Evolutionary conservation across 2,888 invertebrate genomes (phyloP).

Genomic region (Pachydiplax longipennis): DNA sequence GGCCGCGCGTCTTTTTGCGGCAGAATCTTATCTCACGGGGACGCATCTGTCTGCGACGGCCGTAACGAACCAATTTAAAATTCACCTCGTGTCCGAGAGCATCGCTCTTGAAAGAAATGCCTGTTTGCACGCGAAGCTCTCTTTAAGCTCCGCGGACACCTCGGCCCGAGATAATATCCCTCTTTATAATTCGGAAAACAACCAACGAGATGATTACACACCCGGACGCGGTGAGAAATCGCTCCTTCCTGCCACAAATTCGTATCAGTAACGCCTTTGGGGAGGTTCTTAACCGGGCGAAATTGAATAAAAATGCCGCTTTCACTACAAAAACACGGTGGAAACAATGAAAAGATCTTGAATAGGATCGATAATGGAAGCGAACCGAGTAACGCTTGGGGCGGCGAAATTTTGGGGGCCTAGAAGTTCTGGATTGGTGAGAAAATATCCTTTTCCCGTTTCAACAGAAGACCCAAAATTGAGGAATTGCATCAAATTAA

Average conservation of each 20-base stretch:
- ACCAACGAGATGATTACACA: background rate
- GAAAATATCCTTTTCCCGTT: no score
- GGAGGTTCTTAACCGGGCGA: background rate
- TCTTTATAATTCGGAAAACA: background rate
- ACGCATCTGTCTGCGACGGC: background rate
- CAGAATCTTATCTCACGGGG: background rate
- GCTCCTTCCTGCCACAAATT: background rate
- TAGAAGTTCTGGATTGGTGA: no score
- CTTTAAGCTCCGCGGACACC: background rate
- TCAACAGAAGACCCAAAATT: no score
- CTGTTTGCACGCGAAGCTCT: background rate
- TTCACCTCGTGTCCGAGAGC: background rate
- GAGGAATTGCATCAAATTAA: no score
- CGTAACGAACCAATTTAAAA: background rate
- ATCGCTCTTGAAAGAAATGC: background rate
- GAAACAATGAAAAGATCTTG: no score
- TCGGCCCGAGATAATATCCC: background rate
- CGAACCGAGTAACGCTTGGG: no score
- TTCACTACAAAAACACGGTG: background rate
- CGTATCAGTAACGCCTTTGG: background rate
- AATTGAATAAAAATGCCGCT: background rate
- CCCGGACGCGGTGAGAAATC: background rate
- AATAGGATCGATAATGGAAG: no score
- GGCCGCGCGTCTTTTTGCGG: no score
- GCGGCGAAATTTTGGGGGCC: no score